phyloP scores from a whole-genome alignment of 2,797 vertebrate genomes.

The Sorex maritimensis region DNA sequence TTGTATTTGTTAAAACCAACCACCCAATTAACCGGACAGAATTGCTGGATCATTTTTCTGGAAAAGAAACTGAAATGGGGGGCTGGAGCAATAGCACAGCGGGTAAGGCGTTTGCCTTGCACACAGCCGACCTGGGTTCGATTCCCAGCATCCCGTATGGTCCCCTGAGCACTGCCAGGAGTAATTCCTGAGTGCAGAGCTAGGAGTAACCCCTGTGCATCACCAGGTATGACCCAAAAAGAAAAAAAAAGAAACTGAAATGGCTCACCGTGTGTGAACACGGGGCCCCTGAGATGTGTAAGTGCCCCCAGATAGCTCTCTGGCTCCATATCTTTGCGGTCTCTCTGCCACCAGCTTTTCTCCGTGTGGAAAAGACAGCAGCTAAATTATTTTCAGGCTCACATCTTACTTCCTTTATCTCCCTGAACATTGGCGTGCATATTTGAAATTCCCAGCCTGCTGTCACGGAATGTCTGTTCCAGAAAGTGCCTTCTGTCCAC shows the following conservation, averaged over 20 bases:
- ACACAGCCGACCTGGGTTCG: too few species aligned
- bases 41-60: not conserved
- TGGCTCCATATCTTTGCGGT: not conserved
- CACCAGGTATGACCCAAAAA: too few species aligned
- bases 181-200: too few species aligned
- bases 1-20: not conserved
- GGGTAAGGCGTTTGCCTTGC: too few species aligned
- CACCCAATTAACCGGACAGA: not conserved
- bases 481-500: not conserved
- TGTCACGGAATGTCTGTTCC: not conserved
- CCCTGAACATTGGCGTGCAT: not conserved
- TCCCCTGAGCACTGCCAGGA: too few species aligned
- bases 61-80: not conserved
- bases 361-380: not conserved
- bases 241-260: not conserved
- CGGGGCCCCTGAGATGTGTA: not conserved
- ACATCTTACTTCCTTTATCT: not conserved
- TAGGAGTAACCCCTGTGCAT: too few species aligned
- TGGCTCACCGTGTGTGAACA: not conserved
- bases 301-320: not conserved
- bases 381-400: not conserved
- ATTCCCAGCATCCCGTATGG: too few species aligned
- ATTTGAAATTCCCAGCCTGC: not conserved
- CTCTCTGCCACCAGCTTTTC: not conserved
- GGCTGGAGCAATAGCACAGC: too few species aligned